Conservation (phyloP, 2,888 invertebrate species). For the Cerastis leucographa region DNA sequence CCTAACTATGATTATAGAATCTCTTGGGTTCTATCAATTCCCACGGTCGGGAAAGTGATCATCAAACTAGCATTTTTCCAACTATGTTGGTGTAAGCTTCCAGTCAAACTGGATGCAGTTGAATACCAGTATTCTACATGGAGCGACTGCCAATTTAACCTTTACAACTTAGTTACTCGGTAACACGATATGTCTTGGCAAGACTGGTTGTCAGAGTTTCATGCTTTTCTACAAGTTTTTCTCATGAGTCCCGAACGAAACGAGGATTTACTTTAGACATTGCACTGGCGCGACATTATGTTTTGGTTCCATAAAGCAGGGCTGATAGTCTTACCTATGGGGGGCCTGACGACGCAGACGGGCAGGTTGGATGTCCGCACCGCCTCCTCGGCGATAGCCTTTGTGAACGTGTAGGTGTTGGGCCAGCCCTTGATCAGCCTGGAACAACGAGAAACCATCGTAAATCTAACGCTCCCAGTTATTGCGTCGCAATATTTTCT, state of each 20-base stretch:
- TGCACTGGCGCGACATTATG: neutral
- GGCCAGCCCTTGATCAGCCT: constrained; percentile 60
- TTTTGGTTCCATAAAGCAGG: neutral
- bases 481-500: neutral
- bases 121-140: neutral
- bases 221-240: neutral
- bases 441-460: neutral
- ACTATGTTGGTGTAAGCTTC: neutral
- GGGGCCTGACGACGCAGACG: constrained; percentile 55
- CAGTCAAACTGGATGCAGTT: neutral
- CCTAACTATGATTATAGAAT: neutral
- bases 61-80: neutral
- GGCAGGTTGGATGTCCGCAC: constrained; percentile 50
- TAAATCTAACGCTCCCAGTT: neutral
- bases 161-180: neutral
- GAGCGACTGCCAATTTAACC: neutral
- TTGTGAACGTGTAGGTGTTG: constrained; percentile 68
- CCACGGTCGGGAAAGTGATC: neutral
- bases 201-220: neutral
- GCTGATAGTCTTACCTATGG: constrained; percentile 56
- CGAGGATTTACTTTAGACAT: neutral
- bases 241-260: neutral
- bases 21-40: neutral
- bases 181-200: neutral
- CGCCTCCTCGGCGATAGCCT: constrained; percentile 65